Evolutionary conservation across 2,797 vertebrate species (phyloP), one percentile per base, ranked within the genome.

Genomic region (Fistularia commersonii): DNA sequence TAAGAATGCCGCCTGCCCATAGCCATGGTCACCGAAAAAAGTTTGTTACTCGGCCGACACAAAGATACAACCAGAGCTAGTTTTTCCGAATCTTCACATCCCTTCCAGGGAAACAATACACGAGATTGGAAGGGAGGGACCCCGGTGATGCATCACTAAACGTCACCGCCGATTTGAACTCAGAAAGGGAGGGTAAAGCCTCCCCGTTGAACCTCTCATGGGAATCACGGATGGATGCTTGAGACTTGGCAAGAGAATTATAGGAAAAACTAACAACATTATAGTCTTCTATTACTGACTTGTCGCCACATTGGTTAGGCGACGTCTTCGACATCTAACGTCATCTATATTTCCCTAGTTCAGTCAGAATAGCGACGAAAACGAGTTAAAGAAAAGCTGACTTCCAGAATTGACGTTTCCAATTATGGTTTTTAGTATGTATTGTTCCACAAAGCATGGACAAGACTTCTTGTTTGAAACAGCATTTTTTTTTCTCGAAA

Each of bases 1-100:
- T 69, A 85, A 2, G 87, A 89, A 69, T 88, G 84, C 41, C 85
- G 66, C 50, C 86, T 84, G 57, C 8, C 79, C 56, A 86, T 13
- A 62, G 83, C 80, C 81, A 87, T 88, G 0, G 43, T 65, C 6
- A 45, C n/a, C 37, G 51, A 55, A 3, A 11, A 11, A 47, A 32
- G 32, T 39, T 11, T 1, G 10, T 52, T 69, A 68, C n/a, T 61
- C 40, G 39, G 54, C 35, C 38, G 41, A 6, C 32, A 31, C 7
- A 52, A 56, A 65, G 7, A 54, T 6, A 35, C 11, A 12, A 9
- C 7, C 34, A 54, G 32, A 37, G 32, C 37, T 41, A 43, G 1
- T 48, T 57, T 51, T 46, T 23, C 48, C 56, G 45, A 41, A 60
- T 68, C 15, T 23, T 34, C 57, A 45, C 14, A 46, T 49, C 53